Base-by-base conservation (phyloP, 2,888 invertebrate genomes). In the Ochlodes sylvanus region DNA sequence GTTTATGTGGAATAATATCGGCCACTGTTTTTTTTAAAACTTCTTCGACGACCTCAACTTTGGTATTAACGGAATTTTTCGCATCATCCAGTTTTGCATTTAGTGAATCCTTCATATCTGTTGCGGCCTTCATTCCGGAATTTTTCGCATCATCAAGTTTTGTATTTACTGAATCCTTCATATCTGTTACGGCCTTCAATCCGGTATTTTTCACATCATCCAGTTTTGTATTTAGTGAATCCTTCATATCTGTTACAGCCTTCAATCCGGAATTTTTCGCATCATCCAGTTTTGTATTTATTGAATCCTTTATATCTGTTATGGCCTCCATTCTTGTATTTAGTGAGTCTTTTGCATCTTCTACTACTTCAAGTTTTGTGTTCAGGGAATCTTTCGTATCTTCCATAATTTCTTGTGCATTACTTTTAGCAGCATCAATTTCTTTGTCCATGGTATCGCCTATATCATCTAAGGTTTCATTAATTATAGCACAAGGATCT, bases 11-110 rank as follows among this genome's bases (percentile, higher is more conserved):
- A 27, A 81, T 75, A 69, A 85, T 73, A 44, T 72, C 72, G 1
- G 83, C 80, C 54, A 81, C 81, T 5, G 86, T 83, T 82, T 90
- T 92, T 68, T 89, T 88, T 34, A 90, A 78, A 57, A 87, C 75
- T 21, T 88, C 88, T 71, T 91, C 92, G 4, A 87, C 84, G 0
- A 84, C 81, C 76, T 86, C 88, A 2, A 83, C 78, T 77, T 88
- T 88, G 17, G 86, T 50, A 12, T 50, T 50, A 0, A 50, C 10
- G 19, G 50, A 19, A 50, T 50, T 83, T 50, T 50, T 50, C 10
- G 50, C 50, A 19, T 12, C 50, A 7, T 19, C 50, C 19, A 50
- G 19, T 19, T 50, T 50, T 50, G 10, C 19, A 19, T 50, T 50
- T 19, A 50, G 19, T 50, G 50, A 50, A 19, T 50, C 50, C 19